Conservation (phyloP, 2,797 vertebrate species). For the Anguilla obscura region DNA sequence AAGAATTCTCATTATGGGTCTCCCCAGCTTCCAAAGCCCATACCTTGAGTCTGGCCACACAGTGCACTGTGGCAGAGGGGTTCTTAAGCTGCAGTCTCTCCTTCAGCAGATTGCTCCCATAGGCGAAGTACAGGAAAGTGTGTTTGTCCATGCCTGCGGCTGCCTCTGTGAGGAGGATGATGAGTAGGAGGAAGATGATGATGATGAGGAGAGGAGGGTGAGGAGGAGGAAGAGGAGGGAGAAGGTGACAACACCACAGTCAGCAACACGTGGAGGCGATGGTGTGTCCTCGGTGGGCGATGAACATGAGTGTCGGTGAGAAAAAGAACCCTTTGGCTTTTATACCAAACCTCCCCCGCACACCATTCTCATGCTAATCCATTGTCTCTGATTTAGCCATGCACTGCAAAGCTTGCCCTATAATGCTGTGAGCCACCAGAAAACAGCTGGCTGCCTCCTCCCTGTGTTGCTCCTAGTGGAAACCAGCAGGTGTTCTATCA, state of each 20-base stretch:
- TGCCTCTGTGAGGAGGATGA: constrained; percentile 35
- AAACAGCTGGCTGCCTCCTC: not conserved
- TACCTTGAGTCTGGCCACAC: constrained; percentile 69
- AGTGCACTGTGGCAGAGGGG: constrained; percentile 65
- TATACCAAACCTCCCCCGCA: constrained; percentile 39
- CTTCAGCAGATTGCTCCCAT: constrained; percentile 73
- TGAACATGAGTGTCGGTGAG: constrained; percentile 37
- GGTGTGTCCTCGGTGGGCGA: not conserved
- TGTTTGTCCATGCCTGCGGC: constrained; percentile 50
- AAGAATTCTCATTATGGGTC: not conserved
- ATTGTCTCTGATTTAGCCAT: constrained; percentile 35
- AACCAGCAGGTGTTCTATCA: not conserved
- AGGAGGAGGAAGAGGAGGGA: constrained; percentile 31
- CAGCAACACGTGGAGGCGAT: constrained; percentile 30
- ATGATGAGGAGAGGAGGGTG: constrained; percentile 11
- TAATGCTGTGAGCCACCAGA: constrained; percentile 15
- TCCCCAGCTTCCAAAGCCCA: too few species aligned
- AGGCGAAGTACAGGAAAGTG: constrained; percentile 73
- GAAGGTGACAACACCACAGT: constrained; percentile 29
- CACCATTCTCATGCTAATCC: constrained; percentile 67
- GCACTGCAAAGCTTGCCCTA: constrained; percentile 45
- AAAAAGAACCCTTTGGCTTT: constrained; percentile 49
- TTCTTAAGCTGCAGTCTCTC: constrained; percentile 70
- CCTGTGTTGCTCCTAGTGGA: constrained; percentile 31
- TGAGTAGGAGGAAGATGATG: constrained; percentile 9